These are phyloP conservation scores for Anser brachyrhynchus DNA, from an alignment of 2,113 vertebrate species.

Conservation along the genomic window DNA sequence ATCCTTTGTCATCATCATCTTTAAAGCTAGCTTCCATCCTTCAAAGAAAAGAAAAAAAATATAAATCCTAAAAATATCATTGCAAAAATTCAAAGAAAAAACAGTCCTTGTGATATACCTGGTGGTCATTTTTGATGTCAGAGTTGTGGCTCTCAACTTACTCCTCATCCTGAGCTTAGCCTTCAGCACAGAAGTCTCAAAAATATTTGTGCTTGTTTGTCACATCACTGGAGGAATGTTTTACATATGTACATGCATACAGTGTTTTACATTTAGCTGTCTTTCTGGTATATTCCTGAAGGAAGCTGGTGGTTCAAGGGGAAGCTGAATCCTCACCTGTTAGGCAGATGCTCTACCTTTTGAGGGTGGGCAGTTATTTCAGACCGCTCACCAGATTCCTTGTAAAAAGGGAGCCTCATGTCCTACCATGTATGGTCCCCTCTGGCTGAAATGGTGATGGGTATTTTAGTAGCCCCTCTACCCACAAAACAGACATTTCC, in stretches of 20 bases:
- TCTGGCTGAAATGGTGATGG: not conserved
- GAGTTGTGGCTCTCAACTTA: not conserved
- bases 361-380: not conserved
- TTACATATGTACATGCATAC: not conserved
- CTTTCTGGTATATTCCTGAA: not conserved
- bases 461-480: not conserved
- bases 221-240: not conserved
- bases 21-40: not conserved
- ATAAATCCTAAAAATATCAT: not conserved
- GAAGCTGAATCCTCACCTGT: not conserved
- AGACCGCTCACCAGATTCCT: not conserved
- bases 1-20: not conserved
- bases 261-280: not conserved
- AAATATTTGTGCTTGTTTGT: not conserved
- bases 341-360: not conserved
- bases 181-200: not conserved
- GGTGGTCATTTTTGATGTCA: not conserved
- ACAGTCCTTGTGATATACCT: not conserved
- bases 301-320: not conserved
- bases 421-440: not conserved
- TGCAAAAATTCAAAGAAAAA: not conserved
- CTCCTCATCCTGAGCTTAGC: not conserved
- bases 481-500: not conserved
- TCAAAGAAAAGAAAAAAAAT: not conserved
- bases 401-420: not conserved